A percentile compares a stretch with the other conserved stretches of the same genome.
phyloP scores from a whole-genome alignment of 2,113 vertebrate species.

The Sphyrna mokarran region DNA sequence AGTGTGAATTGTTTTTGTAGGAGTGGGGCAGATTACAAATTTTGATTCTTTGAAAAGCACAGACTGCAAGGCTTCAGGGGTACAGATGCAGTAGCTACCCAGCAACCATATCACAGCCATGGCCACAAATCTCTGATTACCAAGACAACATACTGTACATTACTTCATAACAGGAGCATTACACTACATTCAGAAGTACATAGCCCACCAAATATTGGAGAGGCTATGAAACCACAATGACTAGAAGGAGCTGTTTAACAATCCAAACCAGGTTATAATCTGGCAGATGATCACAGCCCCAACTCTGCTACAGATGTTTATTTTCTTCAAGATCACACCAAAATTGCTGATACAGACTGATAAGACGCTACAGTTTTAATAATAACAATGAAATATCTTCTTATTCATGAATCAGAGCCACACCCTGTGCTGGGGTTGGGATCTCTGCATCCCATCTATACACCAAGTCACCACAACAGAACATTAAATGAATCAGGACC shows the following conservation, averaged over 20 bases:
- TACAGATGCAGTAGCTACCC: neutral
- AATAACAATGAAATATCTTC: neutral
- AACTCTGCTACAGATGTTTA: neutral
- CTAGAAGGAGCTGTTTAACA: neutral
- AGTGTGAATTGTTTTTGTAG: neutral
- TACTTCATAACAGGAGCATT: neutral
- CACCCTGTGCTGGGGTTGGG: neutral
- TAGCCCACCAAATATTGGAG: neutral
- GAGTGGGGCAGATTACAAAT: neutral
- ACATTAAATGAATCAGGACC: neutral
- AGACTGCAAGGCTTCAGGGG: neutral
- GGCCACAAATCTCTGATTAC: neutral
- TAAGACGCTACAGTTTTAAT: neutral
- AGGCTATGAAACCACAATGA: neutral
- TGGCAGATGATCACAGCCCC: neutral
- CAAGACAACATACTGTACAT: neutral
- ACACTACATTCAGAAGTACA: neutral
- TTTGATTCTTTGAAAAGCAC: neutral
- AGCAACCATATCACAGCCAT: neutral
- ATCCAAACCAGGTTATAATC: neutral
- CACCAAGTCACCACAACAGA: constrained; percentile 8
- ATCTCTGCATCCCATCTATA: neutral
- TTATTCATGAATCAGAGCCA: neutral
- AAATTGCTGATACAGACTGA: neutral
- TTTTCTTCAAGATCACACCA: constrained; percentile 2